These are phyloP conservation scores for Schizopygopsis pylzovi DNA, from an alignment of 2,797 vertebrate species.

Conservation along the genomic window DNA sequence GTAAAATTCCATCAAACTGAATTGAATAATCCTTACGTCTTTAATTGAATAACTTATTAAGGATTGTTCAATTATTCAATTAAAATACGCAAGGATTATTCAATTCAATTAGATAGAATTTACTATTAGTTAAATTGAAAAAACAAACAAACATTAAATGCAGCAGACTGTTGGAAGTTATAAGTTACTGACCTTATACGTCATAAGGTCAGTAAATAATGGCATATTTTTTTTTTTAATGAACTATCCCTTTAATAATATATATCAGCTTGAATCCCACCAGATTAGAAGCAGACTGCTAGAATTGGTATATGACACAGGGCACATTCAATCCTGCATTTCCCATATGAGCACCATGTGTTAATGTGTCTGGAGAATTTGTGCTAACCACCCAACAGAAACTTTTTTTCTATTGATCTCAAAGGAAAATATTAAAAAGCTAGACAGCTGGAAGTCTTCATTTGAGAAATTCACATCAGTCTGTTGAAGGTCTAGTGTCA, in stretches of 20 bases:
- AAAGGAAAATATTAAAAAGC: background rate
- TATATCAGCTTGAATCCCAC: background rate
- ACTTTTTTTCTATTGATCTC: background rate
- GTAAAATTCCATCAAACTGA: background rate
- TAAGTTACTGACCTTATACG: too few relatives aligned
- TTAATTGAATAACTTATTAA: background rate
- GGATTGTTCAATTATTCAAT: background rate
- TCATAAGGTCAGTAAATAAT: background rate
- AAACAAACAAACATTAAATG: too few relatives aligned
- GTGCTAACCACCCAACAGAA: background rate
- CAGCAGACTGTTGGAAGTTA: too few relatives aligned
- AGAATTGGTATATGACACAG: background rate
- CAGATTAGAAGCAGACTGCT: background rate
- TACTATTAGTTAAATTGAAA: too few relatives aligned
- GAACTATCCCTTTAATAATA: background rate
- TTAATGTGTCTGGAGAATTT: background rate
- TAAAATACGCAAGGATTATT: too few relatives aligned
- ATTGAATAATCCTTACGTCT: background rate
- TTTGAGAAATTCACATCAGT: slow-evolving; percentile 6
- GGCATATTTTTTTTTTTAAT: background rate
- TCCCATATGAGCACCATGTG: background rate
- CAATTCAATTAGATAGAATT: too few relatives aligned
- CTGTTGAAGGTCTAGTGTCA: slow-evolving; percentile 28
- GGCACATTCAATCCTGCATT: background rate
- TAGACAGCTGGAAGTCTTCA: slow-evolving; percentile 13